phyloP scores from a whole-genome alignment of 2,797 vertebrate genomes.

The Onychomys torridus region DNA sequence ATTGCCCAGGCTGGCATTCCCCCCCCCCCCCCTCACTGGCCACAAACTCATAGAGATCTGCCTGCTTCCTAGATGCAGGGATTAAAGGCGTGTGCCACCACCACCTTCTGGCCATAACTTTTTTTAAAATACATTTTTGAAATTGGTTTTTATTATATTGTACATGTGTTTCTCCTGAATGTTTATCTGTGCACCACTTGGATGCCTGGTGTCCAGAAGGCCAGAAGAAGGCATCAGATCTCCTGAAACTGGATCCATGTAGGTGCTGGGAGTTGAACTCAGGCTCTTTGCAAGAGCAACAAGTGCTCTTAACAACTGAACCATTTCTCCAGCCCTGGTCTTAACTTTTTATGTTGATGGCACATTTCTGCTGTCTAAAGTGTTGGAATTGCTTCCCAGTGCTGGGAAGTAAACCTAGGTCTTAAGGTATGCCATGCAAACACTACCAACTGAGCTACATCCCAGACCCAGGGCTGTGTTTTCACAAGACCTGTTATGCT shows the following conservation, averaged over 20 bases:
- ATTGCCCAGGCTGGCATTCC: background rate
- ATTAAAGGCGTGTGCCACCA: background rate
- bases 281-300: background rate
- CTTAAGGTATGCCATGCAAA: background rate
- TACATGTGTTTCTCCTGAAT: background rate
- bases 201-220: background rate
- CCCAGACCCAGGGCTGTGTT: background rate
- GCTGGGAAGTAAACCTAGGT: background rate
- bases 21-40: too few relatives aligned
- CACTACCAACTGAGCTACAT: background rate
- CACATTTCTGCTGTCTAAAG: background rate
- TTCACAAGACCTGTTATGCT: constrained; percentile 24
- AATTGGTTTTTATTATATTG: background rate
- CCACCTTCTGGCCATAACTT: background rate
- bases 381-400: background rate
- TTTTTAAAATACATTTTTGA: background rate
- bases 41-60: background rate
- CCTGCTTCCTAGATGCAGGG: background rate
- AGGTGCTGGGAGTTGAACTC: background rate
- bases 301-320: background rate
- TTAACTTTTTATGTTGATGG: background rate
- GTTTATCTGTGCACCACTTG: background rate
- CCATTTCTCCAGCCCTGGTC: background rate
- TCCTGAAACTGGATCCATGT: background rate
- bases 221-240: background rate